Base-by-base conservation (phyloP, 2,113 vertebrate genomes). In the Plestiodon gilberti region DNA sequence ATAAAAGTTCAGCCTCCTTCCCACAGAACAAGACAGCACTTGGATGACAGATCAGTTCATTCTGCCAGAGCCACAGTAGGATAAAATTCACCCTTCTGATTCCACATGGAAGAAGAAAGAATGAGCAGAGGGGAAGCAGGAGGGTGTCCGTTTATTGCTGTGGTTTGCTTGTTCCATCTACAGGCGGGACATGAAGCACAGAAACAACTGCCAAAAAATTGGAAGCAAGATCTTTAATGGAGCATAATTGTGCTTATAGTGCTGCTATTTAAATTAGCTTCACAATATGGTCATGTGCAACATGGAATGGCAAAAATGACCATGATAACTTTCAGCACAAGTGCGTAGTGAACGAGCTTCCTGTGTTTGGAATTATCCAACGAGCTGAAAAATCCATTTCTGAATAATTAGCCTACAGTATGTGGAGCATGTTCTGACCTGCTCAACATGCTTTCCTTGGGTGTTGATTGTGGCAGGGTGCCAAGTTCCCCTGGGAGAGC, bases 401-500 rank as follows among this genome's bases (percentile, higher is more conserved):
- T 81, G 57, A 65, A 52, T 62, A 23, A 25, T 40, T 30, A 38
- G 38, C 11, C 73, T 22, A 1, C 77, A 1, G 30, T 10, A 0
- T 0, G 20, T 1, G 3, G 22, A 4, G 28, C 8, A 11, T 3
- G 0, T 2, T 25, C 5, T 1, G 48, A 23, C 38, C 33, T 59
- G 14, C 28, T 64, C 38, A 48, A 22, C 22, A 43, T 40, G 11
- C 7, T 23, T 64, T 20, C 20, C 78, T 1, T 0, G 55, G 82
- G 0, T 23, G 57, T 40, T 48, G 6, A 17, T 70, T n/a, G 8
- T 17, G 78, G 9, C 94, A 99, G 99, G 99, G 99, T 0, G 96
- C 98, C 0, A 99, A 99, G 94, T 99, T 98, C 69, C 97, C 98
- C 0, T 99, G 99, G 99, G 98, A 99, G 94, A 99, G 99, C 0